These are phyloP conservation scores for Meghimatium bilineatum DNA, from an alignment of 2,888 invertebrate species.

Conservation along the genomic window DNA sequence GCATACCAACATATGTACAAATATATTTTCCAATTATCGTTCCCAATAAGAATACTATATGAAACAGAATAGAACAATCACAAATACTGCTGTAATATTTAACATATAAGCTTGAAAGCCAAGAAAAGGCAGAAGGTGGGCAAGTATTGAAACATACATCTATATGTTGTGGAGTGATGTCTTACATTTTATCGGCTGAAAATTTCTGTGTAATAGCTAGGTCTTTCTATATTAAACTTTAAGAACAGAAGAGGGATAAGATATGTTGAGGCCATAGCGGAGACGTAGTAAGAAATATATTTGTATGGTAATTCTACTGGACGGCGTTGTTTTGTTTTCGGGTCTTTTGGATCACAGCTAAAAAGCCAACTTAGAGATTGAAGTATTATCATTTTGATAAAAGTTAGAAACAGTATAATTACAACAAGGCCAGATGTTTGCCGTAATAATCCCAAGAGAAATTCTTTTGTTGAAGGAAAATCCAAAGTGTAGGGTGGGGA, in stretches of 20 bases:
- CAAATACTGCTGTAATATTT: background rate
- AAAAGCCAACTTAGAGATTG: constrained; percentile 85
- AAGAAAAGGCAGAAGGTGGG: constrained; percentile 15
- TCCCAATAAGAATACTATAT: background rate
- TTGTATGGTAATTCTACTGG: constrained; percentile 88
- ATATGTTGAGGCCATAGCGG: constrained; percentile 88
- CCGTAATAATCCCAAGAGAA: constrained; percentile 61
- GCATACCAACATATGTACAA: background rate
- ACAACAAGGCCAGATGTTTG: constrained; percentile 88
- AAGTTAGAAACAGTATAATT: constrained; percentile 83
- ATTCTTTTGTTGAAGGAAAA: constrained; percentile 84
- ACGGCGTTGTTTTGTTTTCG: constrained; percentile 78
- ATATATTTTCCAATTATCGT: background rate
- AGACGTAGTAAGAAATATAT: constrained; percentile 87
- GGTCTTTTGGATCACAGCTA: constrained; percentile 83
- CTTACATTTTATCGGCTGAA: constrained; percentile 75
- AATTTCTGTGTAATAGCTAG: constrained; percentile 90
- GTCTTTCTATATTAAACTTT: constrained; percentile 86
- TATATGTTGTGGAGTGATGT: no score
- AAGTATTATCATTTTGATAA: constrained; percentile 84
- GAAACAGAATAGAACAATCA: background rate
- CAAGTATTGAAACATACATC: background rate
- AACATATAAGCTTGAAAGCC: constrained; percentile 2
- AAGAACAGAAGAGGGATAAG: constrained; percentile 87
- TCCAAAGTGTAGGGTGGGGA: constrained; percentile 86